Percentiles rank a stretch among this genome's conserved stretches.
Conservation (phyloP, 2,797 vertebrate genomes). For the Scyliorhinus canicula region DNA sequence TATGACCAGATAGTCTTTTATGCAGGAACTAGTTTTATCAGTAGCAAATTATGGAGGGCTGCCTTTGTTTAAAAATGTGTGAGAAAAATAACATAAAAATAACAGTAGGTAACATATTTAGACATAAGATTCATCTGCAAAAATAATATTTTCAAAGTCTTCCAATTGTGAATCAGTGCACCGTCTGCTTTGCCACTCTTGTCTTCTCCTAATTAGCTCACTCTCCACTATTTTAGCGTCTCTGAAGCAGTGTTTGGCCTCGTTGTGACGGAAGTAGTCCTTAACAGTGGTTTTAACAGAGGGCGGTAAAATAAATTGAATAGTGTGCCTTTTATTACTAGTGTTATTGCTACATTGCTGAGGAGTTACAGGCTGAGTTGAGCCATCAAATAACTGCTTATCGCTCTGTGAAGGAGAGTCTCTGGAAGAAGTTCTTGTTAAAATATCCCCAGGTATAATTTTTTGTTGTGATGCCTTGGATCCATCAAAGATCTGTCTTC, state of each 20-base stretch:
- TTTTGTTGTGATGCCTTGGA: background rate
- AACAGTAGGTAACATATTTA: slow-evolving; percentile 40
- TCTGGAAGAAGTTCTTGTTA: background rate
- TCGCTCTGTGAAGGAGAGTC: background rate
- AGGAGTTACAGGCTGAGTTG: slow-evolving; percentile 16
- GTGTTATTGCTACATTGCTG: slow-evolving; percentile 44
- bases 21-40: background rate
- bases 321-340: slow-evolving; percentile 53
- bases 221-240: slow-evolving; percentile 47
- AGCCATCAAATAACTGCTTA: background rate
- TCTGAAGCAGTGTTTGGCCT: slow-evolving; percentile 40
- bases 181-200: slow-evolving; percentile 47
- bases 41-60: background rate
- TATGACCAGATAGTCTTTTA: background rate
- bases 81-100: background rate
- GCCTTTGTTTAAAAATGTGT: background rate
- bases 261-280: slow-evolving; percentile 54
- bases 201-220: slow-evolving; percentile 48
- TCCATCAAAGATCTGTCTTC: slow-evolving; percentile 41
- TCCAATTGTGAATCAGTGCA: slow-evolving; percentile 38
- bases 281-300: slow-evolving; percentile 55
- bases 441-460: background rate
- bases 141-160: background rate
- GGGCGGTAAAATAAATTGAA: slow-evolving; percentile 57
- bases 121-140: slow-evolving; percentile 54